Evolutionary conservation across 2,888 invertebrate species (phyloP).

Genomic region (Acanthosepion esculentum): DNA sequence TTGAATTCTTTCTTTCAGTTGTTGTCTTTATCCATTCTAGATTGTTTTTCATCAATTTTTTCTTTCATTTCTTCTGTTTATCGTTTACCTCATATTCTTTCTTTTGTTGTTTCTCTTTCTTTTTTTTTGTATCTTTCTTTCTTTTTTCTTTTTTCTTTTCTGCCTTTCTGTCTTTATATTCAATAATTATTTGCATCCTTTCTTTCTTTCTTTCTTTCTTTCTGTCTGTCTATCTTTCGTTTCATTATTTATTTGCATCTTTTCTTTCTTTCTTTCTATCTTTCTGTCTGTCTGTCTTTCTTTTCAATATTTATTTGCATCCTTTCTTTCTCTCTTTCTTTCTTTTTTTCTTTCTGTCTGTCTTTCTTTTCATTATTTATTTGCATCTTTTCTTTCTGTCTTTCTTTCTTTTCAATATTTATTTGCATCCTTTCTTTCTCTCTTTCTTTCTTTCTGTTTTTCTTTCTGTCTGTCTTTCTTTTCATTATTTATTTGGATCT

Average conservation of each 20-base stretch:
- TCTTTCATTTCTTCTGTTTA: neutral
- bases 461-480: no score
- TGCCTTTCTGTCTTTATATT: neutral
- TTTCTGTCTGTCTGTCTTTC: no score
- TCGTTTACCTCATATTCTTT: neutral
- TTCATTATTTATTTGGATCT: no score
- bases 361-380: neutral
- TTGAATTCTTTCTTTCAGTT: neutral
- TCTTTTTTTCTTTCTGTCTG: neutral
- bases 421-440: neutral
- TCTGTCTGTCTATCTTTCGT: neutral
- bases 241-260: fast-evolving
- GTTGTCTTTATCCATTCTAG: neutral
- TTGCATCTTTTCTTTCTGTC: neutral
- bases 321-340: no score
- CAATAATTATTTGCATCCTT: no score
- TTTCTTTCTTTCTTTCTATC: no score
- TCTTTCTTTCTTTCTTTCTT: neutral
- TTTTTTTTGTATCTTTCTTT: no score
- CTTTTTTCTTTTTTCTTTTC: neutral
- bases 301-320: no score
- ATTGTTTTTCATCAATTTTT: neutral
- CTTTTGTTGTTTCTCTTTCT: no score
- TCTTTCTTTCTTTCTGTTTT: neutral
- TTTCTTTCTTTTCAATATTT: neutral